Percentiles rank a stretch among this genome's conserved stretches.
Conservation (phyloP, 2,113 vertebrate species). For the Cephalophus harveyi region DNA sequence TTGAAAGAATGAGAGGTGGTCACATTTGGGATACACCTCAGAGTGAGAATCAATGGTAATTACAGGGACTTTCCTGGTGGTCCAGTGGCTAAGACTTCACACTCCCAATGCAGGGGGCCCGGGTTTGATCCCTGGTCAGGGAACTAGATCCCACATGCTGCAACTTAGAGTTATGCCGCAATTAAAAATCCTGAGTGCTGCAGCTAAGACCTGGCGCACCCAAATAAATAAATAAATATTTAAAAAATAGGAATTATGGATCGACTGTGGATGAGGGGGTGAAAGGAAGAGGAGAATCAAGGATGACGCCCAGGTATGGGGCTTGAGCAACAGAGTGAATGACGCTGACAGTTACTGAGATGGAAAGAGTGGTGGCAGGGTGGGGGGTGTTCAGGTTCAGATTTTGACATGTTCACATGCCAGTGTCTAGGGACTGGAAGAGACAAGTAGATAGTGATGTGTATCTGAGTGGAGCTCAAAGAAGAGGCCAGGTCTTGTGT, state of each 20-base stretch:
- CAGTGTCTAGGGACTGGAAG: neutral
- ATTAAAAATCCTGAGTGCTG: neutral
- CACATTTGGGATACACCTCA: neutral
- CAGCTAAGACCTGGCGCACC: neutral
- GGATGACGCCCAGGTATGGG: neutral
- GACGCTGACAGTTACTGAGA: neutral
- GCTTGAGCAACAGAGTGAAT: neutral
- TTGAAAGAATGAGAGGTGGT: neutral
- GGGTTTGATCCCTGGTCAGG: neutral
- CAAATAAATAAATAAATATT: neutral
- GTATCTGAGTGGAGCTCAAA: neutral
- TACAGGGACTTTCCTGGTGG: neutral
- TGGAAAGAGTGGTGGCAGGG: neutral
- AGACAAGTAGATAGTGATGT: neutral
- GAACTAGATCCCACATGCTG: neutral
- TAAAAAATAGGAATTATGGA: neutral
- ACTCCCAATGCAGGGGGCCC: neutral
- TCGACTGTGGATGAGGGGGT: neutral
- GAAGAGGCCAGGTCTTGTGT: neutral
- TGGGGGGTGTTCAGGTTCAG: neutral
- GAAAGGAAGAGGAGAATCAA: neutral
- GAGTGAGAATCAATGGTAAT: neutral
- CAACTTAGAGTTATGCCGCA: neutral
- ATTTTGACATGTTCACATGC: neutral
- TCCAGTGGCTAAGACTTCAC: neutral